A percentile compares a stretch with the other conserved stretches of the same genome.
Conservation (phyloP, 2,888 invertebrate genomes). For the Eutolmus rufibarbis region DNA sequence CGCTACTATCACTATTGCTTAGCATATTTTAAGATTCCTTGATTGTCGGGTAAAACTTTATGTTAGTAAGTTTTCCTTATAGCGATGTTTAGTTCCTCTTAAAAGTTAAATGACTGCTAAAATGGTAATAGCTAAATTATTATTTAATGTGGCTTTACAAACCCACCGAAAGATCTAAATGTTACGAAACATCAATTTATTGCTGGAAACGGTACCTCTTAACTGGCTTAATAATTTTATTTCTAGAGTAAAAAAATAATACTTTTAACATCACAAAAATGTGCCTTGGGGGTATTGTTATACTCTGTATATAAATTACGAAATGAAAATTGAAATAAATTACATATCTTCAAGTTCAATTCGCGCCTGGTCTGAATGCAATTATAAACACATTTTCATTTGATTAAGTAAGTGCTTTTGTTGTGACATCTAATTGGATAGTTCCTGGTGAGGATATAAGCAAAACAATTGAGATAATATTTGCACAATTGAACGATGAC, state of each 20-base stretch:
- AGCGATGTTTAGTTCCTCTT: neutral
- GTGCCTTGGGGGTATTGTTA: no score
- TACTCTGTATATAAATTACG: neutral
- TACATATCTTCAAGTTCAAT: neutral
- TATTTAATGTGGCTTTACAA: no score
- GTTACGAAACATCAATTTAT: no score
- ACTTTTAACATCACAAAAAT: no score
- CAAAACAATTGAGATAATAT: neutral
- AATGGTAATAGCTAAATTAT: no score
- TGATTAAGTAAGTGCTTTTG: neutral
- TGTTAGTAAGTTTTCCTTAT: no score
- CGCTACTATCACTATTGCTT: no score
- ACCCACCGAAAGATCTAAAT: neutral
- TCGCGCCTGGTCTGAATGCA: neutral
- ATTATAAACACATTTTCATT: neutral
- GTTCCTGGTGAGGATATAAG: neutral
- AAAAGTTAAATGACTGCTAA: neutral
- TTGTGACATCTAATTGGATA: neutral
- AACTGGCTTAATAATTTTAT: neutral
- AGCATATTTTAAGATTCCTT: no score
- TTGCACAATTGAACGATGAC: neutral
- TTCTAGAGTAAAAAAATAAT: no score
- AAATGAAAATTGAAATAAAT: neutral
- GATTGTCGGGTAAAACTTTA: no score
- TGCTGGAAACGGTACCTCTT: neutral